Conservation (phyloP, 2,888 invertebrate species). For the Nysson spinosus region DNA sequence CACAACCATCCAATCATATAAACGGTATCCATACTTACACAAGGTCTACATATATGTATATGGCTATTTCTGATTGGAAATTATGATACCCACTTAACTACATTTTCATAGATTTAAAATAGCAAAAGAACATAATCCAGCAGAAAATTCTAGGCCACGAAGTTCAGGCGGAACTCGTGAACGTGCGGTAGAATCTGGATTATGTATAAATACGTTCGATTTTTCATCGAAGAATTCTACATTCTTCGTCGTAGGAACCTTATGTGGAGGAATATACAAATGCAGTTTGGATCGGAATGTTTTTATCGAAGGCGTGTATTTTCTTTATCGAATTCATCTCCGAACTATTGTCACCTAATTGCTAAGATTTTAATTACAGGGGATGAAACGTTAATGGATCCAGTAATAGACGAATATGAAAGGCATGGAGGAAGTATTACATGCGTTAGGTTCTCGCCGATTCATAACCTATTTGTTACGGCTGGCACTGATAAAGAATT, state of each 20-base stretch:
- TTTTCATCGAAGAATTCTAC: conserved; percentile 67
- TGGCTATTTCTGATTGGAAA: too few species aligned
- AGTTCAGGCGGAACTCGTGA: conserved; percentile 72
- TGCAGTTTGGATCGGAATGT: conserved; percentile 66
- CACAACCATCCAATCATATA: conserved; percentile 60
- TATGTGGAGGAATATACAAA: conserved; percentile 74
- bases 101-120: conserved; percentile 66
- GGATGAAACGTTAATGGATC: conserved; percentile 67
- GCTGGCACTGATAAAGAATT: conserved; percentile 72
- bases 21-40: conserved; percentile 55
- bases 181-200: conserved; percentile 71
- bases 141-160: conserved; percentile 71
- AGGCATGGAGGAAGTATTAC: conserved; percentile 71
- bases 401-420: conserved; percentile 71
- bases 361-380: conserved; percentile 46
- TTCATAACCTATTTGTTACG: conserved; percentile 67
- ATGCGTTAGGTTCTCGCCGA: conserved; percentile 68
- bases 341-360: background rate
- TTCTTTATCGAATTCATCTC: background rate
- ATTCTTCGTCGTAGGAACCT: conserved; percentile 72
- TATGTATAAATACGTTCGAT: conserved; percentile 71
- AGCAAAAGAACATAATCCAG: conserved; percentile 72
- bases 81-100: too few species aligned
- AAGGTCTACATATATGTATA: background rate
- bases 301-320: conserved; percentile 63